A percentile compares a stretch with the other conserved stretches of the same genome.
These are phyloP conservation scores for Microctonus hyperodae DNA, from an alignment of 2,888 invertebrate species.

Conservation along the genomic window DNA sequence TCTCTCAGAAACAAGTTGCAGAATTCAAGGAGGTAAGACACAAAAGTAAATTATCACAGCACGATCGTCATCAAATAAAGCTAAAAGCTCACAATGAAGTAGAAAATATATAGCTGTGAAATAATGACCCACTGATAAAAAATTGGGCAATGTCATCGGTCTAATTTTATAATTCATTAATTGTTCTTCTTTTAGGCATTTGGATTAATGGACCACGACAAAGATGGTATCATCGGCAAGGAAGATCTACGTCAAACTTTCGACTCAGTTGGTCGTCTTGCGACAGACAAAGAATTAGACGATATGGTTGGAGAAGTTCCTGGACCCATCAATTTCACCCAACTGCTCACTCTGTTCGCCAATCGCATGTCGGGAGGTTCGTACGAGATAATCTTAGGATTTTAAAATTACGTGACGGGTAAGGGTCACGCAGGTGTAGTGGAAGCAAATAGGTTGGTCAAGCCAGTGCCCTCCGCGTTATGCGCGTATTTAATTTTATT, in stretches of 20 bases:
- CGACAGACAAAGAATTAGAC: conserved; percentile 89
- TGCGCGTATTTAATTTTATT: not conserved
- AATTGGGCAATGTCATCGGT: not conserved
- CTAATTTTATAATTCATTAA: not conserved
- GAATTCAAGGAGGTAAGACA: conserved; percentile 89
- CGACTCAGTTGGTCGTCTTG: conserved; percentile 90
- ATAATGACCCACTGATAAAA: too few species aligned
- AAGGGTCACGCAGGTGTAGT: conserved; percentile 44
- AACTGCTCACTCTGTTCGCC: conserved; percentile 90
- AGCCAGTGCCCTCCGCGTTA: conserved; percentile 10
- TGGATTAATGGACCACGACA: conserved; percentile 95
- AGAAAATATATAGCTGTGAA: too few species aligned
- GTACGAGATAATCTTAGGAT: conserved; percentile 42
- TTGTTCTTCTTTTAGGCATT: conserved; percentile 74
- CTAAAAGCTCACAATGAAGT: too few species aligned
- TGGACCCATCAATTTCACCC: conserved; percentile 95
- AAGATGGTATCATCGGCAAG: conserved; percentile 90
- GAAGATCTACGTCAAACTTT: conserved; percentile 90
- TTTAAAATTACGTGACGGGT: conserved; percentile 37
- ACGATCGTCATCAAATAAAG: not conserved
- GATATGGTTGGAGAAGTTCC: conserved; percentile 87
- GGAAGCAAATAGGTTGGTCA: conserved; percentile 34
- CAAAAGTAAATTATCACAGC: not conserved
- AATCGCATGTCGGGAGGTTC: conserved; percentile 86
- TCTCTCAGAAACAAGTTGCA: conserved; percentile 94